Conservation (phyloP, 92 coral and sea anemone species). For the Ricordea florida region DNA sequence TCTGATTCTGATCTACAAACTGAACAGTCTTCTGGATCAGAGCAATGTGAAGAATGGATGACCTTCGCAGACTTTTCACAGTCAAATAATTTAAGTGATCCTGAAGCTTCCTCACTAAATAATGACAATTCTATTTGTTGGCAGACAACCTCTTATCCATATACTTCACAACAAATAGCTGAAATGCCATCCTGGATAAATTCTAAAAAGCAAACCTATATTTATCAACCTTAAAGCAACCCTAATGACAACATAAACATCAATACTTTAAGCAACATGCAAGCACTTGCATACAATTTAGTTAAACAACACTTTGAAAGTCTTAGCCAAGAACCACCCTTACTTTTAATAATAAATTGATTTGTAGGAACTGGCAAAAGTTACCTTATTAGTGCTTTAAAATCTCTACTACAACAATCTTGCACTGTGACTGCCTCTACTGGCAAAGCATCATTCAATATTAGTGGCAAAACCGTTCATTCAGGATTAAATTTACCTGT, state of each 20-base stretch:
- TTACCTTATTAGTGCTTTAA: no score
- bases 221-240: conserved; percentile 2
- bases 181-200: conserved; percentile 54
- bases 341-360: conserved; percentile 53
- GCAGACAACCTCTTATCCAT: conserved; percentile 17
- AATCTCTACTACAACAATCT: no score
- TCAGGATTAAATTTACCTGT: conserved; percentile 65
- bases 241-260: conserved; percentile 3
- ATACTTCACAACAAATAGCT: conserved; percentile 27
- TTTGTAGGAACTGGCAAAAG: no score
- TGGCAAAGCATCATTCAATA: conserved; percentile 31
- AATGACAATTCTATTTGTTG: no score
- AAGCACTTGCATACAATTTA: conserved; percentile 37
- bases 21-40: neutral
- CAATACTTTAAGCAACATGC: conserved; percentile 32
- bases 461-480: conserved; percentile 53
- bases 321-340: no score
- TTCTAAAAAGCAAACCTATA: conserved; percentile 24
- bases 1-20: no score
- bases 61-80: conserved; percentile 38
- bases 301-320: conserved; percentile 10
- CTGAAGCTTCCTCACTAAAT: conserved; percentile 20
- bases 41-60: conserved; percentile 65
- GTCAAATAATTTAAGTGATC: conserved; percentile 20
- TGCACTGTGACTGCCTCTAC: conserved; percentile 70